Percentiles rank a stretch among this genome's conserved stretches.
Evolutionary conservation across 37 sponge, comb jelly and placozoan genomes (phyloP).

Genomic region (Mnemiopsis leidyi): DNA sequence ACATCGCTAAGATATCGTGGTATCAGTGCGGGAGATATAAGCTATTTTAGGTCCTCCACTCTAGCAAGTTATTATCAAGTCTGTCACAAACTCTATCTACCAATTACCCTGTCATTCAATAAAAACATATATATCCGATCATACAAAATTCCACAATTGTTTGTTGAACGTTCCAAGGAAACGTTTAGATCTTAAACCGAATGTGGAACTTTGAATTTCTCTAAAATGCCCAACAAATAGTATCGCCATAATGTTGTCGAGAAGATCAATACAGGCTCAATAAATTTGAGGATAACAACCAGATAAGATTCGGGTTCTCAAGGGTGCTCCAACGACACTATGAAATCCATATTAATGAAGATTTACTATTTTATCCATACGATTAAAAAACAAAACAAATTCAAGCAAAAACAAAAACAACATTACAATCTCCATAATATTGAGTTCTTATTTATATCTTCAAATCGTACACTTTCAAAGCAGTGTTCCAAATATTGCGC

Average conservation of each 20-base stretch:
- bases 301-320: background rate
- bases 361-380: background rate
- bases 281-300: background rate
- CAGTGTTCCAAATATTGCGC: background rate
- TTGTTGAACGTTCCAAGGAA: background rate
- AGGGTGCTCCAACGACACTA: background rate
- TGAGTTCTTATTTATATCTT: background rate
- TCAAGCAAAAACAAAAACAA: background rate
- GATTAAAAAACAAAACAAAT: slow-evolving; percentile 46
- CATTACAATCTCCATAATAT: slow-evolving; percentile 29
- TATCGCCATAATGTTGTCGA: background rate
- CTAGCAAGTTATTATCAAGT: background rate
- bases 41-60: background rate
- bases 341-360: background rate
- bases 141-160: background rate
- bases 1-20: background rate
- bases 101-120: background rate
- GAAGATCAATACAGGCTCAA: background rate
- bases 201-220: background rate
- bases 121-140: background rate
- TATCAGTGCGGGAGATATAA: background rate
- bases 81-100: background rate
- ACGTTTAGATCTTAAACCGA: background rate
- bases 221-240: too few species aligned
- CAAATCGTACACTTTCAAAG: background rate